Base-by-base conservation (phyloP, 2,113 vertebrate genomes). In the Rousettus leschenaultii region DNA sequence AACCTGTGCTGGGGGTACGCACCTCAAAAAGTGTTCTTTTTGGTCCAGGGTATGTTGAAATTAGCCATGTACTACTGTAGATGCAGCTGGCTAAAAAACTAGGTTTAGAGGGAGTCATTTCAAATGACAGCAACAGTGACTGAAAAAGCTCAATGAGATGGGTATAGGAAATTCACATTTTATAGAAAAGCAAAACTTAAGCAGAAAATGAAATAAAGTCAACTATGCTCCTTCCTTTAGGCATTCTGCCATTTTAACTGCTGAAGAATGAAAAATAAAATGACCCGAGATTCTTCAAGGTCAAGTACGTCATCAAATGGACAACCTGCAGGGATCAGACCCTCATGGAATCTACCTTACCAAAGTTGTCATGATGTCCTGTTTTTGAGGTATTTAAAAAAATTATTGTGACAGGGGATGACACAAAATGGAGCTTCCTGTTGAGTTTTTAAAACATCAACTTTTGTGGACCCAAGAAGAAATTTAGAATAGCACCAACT, bases 341-440 rank as follows among this genome's bases (percentile, higher is more conserved):
- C 75, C 86, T 94, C 86, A 7, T 3, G 35, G 95, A 91, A 88
- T 74, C 97, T 80, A 85, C 43, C 33, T 40, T 68, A 65, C 89
- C 38, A 1, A 94, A 90, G 92, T 89, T 95, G 94, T 97, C 96
- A 96, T 48, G 80, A 95, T 95, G 97, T 97, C 97, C 92, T 79
- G 95, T 97, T 97, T 88, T 91, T 98, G 98, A 98, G 98, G 98
- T 98, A 98, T 98, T 98, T 97, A 84, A 95, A 94, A 94, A 94
- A 94, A 97, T 87, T 68, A 86, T 18, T 93, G 96, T 96, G 97
- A 97, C 89, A 97, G 96, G 91, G 94, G 97, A 97, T 97, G 97
- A 97, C 94, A 92, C 71, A 89, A 96, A 97, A 97, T 91, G 92
- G 96, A 97, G 97, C 97, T 98, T 97, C 97, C 96, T 97, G 96